A percentile compares a stretch with the other conserved stretches of the same genome.
These are phyloP conservation scores for Ceuthmochares aereus DNA, from an alignment of 2,113 vertebrate genomes.

Conservation along the genomic window DNA sequence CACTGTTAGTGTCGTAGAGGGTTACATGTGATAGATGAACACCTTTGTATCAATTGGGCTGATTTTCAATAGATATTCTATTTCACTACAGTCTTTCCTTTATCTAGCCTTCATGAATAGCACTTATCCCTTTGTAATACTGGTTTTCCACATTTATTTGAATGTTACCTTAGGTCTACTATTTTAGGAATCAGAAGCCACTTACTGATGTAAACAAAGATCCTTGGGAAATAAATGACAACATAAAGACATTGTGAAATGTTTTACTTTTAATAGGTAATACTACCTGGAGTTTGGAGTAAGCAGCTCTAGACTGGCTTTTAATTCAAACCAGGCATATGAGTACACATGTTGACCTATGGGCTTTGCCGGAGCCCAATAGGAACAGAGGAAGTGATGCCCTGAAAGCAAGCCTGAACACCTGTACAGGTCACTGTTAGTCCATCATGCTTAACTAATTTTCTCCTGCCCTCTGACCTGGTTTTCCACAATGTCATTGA, in stretches of 20 bases:
- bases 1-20: not conserved
- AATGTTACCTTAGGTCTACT: not conserved
- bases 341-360: slow-evolving; percentile 71
- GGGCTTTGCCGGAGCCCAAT: slow-evolving; percentile 53
- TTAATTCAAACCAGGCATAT: slow-evolving; percentile 75
- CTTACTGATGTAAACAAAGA: not conserved
- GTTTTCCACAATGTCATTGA: slow-evolving; percentile 81
- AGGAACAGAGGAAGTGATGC: slow-evolving; percentile 82
- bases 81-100: not conserved
- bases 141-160: not conserved
- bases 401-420: slow-evolving; percentile 81
- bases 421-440: slow-evolving; percentile 87
- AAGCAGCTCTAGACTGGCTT: slow-evolving; percentile 15
- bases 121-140: not conserved
- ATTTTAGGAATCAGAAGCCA: not conserved
- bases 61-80: not conserved
- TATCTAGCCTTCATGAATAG: not conserved
- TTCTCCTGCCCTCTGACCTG: slow-evolving; percentile 86
- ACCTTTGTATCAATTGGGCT: not conserved
- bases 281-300: not conserved
- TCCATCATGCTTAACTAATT: slow-evolving; percentile 91
- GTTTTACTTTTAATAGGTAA: slow-evolving; percentile 37
- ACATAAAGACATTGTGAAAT: not conserved
- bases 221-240: slow-evolving; percentile 2
- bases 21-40: not conserved